Conservation (phyloP, 2,113 vertebrate species). For the Bucco capensis region DNA sequence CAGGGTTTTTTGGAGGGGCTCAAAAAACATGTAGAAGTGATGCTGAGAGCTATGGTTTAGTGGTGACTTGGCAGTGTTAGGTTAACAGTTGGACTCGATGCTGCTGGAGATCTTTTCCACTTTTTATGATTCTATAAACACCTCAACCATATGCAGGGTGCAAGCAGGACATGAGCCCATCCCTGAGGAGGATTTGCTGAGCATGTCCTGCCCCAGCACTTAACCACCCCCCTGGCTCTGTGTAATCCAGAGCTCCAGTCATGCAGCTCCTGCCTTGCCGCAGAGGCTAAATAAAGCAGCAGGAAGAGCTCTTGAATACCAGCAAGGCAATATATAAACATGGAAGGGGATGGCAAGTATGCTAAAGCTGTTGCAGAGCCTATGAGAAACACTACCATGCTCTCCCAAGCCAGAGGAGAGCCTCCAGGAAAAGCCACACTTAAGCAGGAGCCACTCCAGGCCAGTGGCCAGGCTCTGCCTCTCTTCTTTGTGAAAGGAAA, state of each 20-base stretch:
- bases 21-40: no score
- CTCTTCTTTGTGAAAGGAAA: background rate
- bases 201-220: background rate
- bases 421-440: background rate
- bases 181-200: background rate
- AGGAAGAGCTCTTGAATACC: conserved; percentile 32
- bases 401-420: rapidly evolving
- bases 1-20: no score
- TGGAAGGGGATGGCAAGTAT: background rate
- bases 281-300: conserved; percentile 62
- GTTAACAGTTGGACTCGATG: no score
- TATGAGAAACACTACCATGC: rapidly evolving
- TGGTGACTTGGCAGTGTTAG: no score
- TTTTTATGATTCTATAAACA: no score
- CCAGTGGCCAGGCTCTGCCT: background rate
- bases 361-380: background rate
- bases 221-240: background rate
- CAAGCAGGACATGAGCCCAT: rapidly evolving
- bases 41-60: no score
- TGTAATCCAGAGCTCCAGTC: background rate
- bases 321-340: conserved; percentile 36
- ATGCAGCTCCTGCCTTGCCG: conserved; percentile 6
- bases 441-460: background rate
- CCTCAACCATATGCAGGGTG: background rate
- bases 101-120: no score